Conservation (phyloP, 2,888 invertebrate genomes). For the Drosophila pegasa region DNA sequence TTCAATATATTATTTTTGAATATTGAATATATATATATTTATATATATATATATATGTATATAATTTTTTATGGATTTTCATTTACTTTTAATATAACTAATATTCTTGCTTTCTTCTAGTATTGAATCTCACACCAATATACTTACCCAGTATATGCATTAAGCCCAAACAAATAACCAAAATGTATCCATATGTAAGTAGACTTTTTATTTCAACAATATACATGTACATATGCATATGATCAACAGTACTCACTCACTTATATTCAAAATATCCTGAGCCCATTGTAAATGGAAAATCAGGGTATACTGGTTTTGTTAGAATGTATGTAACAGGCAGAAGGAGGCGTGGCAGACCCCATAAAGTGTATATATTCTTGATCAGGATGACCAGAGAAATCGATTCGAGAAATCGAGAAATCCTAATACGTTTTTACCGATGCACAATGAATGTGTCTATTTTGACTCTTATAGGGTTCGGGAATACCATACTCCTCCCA, state of each 20-base stretch:
- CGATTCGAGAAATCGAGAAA: no score
- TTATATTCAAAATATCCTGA: no score
- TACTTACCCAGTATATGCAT: constrained; percentile 49
- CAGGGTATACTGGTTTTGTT: no score
- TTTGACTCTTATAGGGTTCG: constrained; percentile 83
- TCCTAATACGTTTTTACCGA: not conserved
- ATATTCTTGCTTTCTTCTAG: constrained; percentile 47
- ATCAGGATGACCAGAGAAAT: no score
- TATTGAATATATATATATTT: not conserved
- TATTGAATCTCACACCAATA: constrained; percentile 61
- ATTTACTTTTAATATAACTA: not conserved
- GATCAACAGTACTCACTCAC: not conserved
- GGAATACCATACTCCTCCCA: constrained; percentile 82
- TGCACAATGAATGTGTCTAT: constrained; percentile 26
- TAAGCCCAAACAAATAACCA: constrained; percentile 12
- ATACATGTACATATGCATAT: no score
- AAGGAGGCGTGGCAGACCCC: no score
- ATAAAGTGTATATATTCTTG: no score
- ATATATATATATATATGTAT: not conserved
- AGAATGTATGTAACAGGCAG: no score
- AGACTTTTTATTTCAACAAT: constrained; percentile 2
- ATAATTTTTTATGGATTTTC: not conserved
- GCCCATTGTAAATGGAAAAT: no score
- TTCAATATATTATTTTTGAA: no score
- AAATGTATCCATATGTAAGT: constrained; percentile 70